Percentiles rank a stretch among this genome's conserved stretches.
Conservation (phyloP, 2,113 vertebrate genomes). For the Stictonetta naevosa region DNA sequence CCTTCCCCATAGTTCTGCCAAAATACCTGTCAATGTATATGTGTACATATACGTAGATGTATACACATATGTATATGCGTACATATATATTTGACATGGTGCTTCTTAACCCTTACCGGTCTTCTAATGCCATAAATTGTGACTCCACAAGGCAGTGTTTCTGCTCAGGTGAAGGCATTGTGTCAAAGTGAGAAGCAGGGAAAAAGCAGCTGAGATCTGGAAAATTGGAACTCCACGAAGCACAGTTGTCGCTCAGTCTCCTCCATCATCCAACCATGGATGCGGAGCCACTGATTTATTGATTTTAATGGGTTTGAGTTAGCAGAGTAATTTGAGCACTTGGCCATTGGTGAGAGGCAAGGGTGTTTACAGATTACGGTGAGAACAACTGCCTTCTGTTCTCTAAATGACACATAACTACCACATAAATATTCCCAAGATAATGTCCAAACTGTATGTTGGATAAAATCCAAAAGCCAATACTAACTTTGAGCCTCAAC, state of each 20-base stretch:
- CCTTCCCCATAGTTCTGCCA: neutral
- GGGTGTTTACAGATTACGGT: neutral
- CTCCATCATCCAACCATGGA: neutral
- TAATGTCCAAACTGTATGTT: neutral
- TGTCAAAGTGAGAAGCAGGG: fast-evolving
- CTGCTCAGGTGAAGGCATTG: neutral
- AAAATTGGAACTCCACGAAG: neutral
- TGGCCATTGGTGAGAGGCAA: neutral
- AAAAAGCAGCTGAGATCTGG: neutral
- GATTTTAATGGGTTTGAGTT: neutral
- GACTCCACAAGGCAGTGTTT: neutral
- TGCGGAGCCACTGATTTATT: neutral
- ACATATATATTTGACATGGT: neutral
- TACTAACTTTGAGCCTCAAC: neutral
- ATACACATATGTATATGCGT: too few species aligned
- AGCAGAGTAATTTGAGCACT: neutral
- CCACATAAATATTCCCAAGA: neutral
- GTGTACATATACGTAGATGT: neutral
- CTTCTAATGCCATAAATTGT: neutral
- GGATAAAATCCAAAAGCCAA: neutral
- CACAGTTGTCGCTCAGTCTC: neutral
- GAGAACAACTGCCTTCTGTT: neutral
- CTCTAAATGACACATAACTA: neutral
- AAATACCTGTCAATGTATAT: neutral
- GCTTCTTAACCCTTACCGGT: neutral